Evolutionary conservation across 2,113 vertebrate genomes (phyloP).

Genomic region (Erythrolamprus reginae): DNA sequence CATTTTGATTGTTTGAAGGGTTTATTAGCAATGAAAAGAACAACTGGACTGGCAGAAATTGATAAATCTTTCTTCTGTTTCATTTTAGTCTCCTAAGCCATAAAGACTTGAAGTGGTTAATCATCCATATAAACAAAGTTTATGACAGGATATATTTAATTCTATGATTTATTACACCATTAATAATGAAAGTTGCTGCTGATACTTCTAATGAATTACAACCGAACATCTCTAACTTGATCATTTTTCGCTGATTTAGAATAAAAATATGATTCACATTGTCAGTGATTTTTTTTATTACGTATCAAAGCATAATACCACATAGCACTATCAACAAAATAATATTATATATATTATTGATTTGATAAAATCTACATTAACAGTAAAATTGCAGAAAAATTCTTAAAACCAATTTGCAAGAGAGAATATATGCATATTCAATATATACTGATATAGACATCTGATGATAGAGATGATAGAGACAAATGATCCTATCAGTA

Average conservation of each 20-base stretch:
- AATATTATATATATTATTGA: neutral
- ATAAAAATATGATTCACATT: neutral
- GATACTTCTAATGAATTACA: neutral
- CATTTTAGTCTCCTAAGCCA: neutral
- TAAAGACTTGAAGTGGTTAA: neutral
- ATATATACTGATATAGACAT: neutral
- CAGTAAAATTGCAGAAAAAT: neutral
- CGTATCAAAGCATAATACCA: neutral
- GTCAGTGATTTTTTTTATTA: neutral
- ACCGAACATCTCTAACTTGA: neutral
- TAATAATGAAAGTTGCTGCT: neutral
- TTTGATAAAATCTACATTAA: neutral
- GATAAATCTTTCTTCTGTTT: neutral
- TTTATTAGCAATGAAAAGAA: neutral
- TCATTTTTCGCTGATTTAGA: neutral
- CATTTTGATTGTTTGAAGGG: neutral
- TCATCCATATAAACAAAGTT: neutral
- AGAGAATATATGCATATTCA: neutral
- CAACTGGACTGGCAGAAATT: neutral
- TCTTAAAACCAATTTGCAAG: neutral
- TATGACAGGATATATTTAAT: neutral
- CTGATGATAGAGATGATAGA: too few relatives aligned
- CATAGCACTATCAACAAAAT: neutral
- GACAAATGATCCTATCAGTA: neutral
- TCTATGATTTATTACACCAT: neutral